phyloP scores from a whole-genome alignment of 2,888 invertebrate species.

The Drosophila ezoana region DNA sequence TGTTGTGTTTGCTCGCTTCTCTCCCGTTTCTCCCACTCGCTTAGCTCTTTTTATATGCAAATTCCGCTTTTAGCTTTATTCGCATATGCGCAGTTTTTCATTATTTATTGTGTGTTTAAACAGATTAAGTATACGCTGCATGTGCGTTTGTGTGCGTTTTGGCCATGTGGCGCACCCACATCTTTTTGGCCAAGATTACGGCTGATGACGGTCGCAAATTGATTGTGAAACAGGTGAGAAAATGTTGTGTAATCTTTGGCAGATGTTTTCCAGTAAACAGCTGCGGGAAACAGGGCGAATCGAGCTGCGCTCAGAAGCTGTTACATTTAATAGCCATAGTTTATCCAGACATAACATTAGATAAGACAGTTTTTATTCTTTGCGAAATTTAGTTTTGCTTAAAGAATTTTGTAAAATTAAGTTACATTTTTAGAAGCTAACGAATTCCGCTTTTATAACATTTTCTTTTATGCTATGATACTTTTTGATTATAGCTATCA shows the following conservation, averaged over 20 bases:
- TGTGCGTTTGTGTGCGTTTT: slow-evolving; percentile 22
- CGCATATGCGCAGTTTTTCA: slow-evolving; percentile 69
- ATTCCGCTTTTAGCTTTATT: slow-evolving; percentile 59
- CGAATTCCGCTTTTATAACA: too few relatives aligned
- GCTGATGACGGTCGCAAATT: slow-evolving; percentile 55
- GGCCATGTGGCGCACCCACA: slow-evolving; percentile 41
- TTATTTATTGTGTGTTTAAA: slow-evolving; percentile 79
- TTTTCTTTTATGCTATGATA: too few relatives aligned
- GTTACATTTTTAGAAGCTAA: too few relatives aligned
- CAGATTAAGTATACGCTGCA: slow-evolving; percentile 72
- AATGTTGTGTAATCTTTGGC: slow-evolving; percentile 36
- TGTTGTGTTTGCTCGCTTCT: slow-evolving; percentile 14
- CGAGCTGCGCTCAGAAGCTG: not conserved
- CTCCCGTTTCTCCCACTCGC: not conserved
- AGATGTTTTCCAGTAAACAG: slow-evolving; percentile 5
- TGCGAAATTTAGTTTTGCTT: too few relatives aligned
- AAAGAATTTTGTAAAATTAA: too few relatives aligned
- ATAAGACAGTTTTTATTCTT: not conserved
- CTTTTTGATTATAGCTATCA: too few relatives aligned
- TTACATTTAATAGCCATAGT: slow-evolving; percentile 16
- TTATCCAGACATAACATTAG: slow-evolving; percentile 10
- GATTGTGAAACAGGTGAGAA: slow-evolving; percentile 48
- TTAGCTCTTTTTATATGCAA: slow-evolving; percentile 60
- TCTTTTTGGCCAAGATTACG: slow-evolving; percentile 50
- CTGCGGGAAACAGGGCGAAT: not conserved